Conservation (phyloP, 2,797 vertebrate species). For the Spatula clypeata region DNA sequence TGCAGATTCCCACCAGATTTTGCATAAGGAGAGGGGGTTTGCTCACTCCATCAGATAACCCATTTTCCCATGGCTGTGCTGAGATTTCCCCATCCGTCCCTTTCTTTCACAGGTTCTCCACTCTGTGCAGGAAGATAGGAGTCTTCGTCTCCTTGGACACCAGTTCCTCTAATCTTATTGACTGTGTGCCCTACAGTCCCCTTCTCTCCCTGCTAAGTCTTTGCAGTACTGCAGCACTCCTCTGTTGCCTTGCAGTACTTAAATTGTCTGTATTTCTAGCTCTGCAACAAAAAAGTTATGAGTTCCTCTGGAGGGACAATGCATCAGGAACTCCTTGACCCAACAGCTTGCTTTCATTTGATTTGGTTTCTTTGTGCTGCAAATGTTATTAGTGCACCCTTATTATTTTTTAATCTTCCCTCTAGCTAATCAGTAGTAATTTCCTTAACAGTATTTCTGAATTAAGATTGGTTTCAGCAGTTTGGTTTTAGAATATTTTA, state of each 20-base stretch:
- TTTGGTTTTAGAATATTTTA: conserved; percentile 65
- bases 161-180: neutral
- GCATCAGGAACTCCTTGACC: conserved; percentile 31
- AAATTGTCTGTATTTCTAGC: neutral
- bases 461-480: conserved; percentile 54
- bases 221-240: neutral
- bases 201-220: neutral
- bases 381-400: conserved; percentile 45
- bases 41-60: neutral
- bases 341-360: neutral
- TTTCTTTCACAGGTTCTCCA: neutral
- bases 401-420: conserved; percentile 38
- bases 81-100: neutral
- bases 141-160: neutral
- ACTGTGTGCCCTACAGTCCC: accelerated
- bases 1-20: neutral
- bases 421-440: conserved; percentile 57
- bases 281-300: neutral
- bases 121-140: neutral
- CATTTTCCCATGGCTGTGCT: neutral
- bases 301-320: neutral
- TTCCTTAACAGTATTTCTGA: conserved; percentile 61
- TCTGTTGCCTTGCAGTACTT: neutral
- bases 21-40: neutral
- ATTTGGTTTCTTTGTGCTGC: neutral